A percentile compares a stretch with the other conserved stretches of the same genome.
phyloP scores from a whole-genome alignment of 2,113 vertebrate species.

The Lycocorax pyrrhopterus region DNA sequence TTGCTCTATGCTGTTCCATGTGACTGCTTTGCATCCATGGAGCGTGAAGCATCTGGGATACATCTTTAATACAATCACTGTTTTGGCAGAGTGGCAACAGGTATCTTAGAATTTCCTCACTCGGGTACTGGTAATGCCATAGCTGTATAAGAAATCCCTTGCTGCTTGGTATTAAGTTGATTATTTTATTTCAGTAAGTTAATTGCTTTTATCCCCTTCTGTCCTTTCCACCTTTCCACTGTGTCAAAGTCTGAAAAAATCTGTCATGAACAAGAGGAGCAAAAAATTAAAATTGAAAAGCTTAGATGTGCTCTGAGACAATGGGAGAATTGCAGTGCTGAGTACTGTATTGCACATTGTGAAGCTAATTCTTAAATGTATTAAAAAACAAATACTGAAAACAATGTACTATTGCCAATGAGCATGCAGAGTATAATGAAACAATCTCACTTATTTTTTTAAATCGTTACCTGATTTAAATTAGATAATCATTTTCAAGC shows the following conservation, averaged over 20 bases:
- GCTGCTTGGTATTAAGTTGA: neutral
- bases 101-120: neutral
- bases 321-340: neutral
- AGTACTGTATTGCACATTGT: neutral
- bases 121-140: neutral
- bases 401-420: neutral
- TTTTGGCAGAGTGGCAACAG: neutral
- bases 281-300: slow-evolving; percentile 8
- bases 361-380: neutral
- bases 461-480: neutral
- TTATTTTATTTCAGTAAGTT: slow-evolving; percentile 36
- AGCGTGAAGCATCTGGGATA: neutral
- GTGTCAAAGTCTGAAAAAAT: neutral
- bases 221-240: neutral
- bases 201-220: slow-evolving; percentile 36
- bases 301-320: neutral
- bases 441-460: neutral
- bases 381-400: neutral
- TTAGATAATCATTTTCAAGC: neutral
- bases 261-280: neutral
- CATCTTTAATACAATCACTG: neutral
- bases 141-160: neutral
- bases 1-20: neutral
- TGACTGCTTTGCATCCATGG: neutral
- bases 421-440: neutral